phyloP scores from a whole-genome alignment of 1,140 invertebrate genomes.

The Metopolophium dirhodum region DNA sequence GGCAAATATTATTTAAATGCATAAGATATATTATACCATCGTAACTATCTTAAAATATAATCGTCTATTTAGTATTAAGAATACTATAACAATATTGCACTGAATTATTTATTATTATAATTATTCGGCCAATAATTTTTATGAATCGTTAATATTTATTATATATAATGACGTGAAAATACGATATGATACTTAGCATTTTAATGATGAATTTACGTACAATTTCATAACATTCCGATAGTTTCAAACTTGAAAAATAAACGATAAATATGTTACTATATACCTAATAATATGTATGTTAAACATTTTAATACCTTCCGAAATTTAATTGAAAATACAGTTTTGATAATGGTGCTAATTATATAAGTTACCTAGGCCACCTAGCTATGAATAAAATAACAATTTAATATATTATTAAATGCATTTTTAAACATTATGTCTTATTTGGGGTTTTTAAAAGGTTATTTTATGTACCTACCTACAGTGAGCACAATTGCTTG shows the following conservation, averaged over 20 bases:
- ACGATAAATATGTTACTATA: neutral
- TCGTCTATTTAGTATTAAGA: neutral
- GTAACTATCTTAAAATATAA: neutral
- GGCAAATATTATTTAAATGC: neutral
- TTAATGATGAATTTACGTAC: neutral
- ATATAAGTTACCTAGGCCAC: no score
- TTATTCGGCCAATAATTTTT: neutral
- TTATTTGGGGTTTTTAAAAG: neutral
- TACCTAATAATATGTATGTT: neutral
- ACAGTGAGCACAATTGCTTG: neutral
- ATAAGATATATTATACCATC: no score
- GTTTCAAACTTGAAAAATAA: neutral
- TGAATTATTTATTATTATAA: neutral
- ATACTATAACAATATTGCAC: neutral
- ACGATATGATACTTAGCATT: neutral
- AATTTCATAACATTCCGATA: neutral
- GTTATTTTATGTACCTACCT: neutral
- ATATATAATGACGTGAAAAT: neutral
- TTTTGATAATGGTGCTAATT: neutral
- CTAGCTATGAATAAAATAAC: neutral
- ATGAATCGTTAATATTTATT: neutral
- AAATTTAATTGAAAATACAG: neutral
- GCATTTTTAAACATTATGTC: neutral
- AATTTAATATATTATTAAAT: neutral
- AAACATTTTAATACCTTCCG: neutral